Conservation (phyloP, 2,113 vertebrate genomes). For the Vicugna pacos region DNA sequence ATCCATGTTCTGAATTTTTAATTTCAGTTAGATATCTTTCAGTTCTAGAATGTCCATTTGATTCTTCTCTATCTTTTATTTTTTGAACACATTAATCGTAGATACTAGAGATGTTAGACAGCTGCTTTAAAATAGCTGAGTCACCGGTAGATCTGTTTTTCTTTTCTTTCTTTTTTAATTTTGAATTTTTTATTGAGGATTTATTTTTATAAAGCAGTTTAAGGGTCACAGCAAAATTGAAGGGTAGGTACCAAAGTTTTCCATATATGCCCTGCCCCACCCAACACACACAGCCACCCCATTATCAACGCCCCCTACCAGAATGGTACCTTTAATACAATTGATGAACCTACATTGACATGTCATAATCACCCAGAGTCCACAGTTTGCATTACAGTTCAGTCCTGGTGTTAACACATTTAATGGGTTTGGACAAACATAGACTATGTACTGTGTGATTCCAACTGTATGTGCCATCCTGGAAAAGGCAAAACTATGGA, state of each 20-base stretch:
- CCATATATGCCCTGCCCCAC: neutral
- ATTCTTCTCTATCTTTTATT: slow-evolving; percentile 11
- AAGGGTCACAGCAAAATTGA: neutral
- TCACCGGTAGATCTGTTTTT: neutral
- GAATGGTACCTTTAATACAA: neutral
- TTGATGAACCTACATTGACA: neutral
- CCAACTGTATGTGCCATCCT: neutral
- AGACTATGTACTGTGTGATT: neutral
- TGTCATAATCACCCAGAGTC: neutral
- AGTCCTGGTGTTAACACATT: neutral
- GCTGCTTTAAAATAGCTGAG: neutral
- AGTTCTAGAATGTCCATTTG: slow-evolving; percentile 30
- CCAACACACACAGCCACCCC: neutral
- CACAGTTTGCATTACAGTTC: neutral
- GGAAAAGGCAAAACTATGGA: neutral
- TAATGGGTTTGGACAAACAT: neutral
- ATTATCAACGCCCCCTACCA: neutral
- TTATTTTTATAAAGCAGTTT: neutral
- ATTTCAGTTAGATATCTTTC: neutral
- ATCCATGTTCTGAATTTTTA: neutral
- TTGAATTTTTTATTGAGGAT: neutral
- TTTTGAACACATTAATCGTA: neutral
- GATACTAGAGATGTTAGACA: neutral
- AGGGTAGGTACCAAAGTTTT: neutral
- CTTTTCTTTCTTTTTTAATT: neutral